Evolutionary conservation across 2,888 invertebrate species (phyloP).

Genomic region (Antheraea assamensis): DNA sequence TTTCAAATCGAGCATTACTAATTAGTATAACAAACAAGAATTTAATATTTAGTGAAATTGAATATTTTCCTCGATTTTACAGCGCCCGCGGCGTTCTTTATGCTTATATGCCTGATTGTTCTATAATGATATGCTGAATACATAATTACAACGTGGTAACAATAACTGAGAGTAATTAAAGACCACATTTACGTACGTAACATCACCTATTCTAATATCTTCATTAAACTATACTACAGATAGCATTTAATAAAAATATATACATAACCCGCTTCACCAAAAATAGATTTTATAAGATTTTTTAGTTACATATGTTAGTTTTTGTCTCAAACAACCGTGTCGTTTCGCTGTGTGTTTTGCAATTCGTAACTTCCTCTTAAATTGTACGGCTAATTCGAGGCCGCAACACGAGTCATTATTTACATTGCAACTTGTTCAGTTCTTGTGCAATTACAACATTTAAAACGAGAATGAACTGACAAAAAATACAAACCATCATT

Average conservation of each 20-base stretch:
- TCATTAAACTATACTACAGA: background rate
- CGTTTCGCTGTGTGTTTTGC: constrained; percentile 14
- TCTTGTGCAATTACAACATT: constrained; percentile 13
- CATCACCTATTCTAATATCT: background rate
- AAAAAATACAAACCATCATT: background rate
- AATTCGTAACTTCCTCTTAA: constrained; percentile 23
- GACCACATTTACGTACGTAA: background rate
- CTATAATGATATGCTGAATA: background rate
- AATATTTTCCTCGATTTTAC: background rate
- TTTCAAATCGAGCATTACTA: no score
- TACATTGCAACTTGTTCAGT: constrained; percentile 16
- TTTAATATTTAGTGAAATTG: background rate
- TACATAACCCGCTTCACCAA: no score
- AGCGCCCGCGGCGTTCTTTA: background rate
- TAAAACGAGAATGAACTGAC: constrained; percentile 3
- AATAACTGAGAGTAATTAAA: background rate
- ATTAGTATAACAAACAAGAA: no score
- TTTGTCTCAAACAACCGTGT: background rate
- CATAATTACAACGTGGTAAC: background rate
- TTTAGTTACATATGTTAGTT: constrained; percentile 2
- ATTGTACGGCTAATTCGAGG: constrained; percentile 18
- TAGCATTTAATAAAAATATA: no score
- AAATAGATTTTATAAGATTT: background rate
- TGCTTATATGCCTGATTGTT: background rate
- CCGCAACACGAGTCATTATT: constrained; percentile 20